Percentiles rank a stretch among this genome's conserved stretches.
phyloP scores from a whole-genome alignment of 1,140 invertebrate species.

The Aphelenchoides besseyi region DNA sequence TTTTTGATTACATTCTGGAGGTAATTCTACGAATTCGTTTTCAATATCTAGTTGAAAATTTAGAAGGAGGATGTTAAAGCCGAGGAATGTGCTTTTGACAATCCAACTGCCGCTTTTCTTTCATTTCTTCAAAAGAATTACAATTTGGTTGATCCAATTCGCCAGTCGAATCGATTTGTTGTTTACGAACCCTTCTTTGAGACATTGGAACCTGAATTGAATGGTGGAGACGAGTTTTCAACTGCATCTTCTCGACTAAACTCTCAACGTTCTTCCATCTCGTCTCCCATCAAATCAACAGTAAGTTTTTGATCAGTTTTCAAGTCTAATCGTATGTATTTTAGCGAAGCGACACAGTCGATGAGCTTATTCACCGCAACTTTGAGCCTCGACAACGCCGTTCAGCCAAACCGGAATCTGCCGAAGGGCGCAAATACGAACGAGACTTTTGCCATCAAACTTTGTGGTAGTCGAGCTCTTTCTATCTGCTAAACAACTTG shows the following conservation, averaged over 20 bases:
- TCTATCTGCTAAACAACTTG: too few relatives aligned
- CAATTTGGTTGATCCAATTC: conserved; percentile 28
- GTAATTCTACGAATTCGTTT: conserved; percentile 52
- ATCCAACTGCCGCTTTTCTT: conserved; percentile 27
- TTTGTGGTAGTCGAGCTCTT: conserved; percentile 27
- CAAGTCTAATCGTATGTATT: conserved; percentile 2
- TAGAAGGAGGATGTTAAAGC: conserved; percentile 25
- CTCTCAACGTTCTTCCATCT: neutral
- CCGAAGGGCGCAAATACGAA: conserved; percentile 34
- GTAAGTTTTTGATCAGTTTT: neutral
- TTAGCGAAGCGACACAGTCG: conserved; percentile 26
- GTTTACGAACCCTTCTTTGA: conserved; percentile 40
- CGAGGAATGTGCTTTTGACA: conserved; percentile 41
- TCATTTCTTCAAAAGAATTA: conserved; percentile 32
- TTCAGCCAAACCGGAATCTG: conserved; percentile 27
- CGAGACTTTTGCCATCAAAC: conserved; percentile 44
- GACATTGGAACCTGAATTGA: conserved; percentile 24
- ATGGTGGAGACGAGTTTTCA: neutral
- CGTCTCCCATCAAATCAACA: neutral
- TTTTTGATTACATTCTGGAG: conserved; percentile 76
- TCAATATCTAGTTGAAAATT: neutral
- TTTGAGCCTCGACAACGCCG: neutral
- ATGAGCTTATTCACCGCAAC: conserved; percentile 35
- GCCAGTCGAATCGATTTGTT: conserved; percentile 39
- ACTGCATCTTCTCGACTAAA: neutral